Conservation (phyloP, 2,113 vertebrate genomes). For the crab-eating macaque (Macaca fascicularis) region T2T-MFA8v1.1 NC_088393.1:60129501-60130000, state of each 20-base stretch:
- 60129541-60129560: no score
- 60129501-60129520: no score
- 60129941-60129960: neutral
- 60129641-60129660: no score
- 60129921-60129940: neutral
- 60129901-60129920: neutral
- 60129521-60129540: no score
- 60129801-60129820: neutral
- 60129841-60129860: no score
- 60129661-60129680: no score
- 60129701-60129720: neutral
- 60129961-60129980: neutral
- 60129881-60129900: neutral
- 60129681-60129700: neutral
- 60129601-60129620: no score
- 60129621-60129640: no score
- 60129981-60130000: neutral
- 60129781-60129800: neutral
- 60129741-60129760: neutral
- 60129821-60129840: neutral
- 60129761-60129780: neutral
- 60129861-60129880: no score
- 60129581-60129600: no score
- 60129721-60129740: neutral
- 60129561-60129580: no score